Conservation (phyloP, 53 echinoderm and acorn worm species). For the Henricia sp. region DNA sequence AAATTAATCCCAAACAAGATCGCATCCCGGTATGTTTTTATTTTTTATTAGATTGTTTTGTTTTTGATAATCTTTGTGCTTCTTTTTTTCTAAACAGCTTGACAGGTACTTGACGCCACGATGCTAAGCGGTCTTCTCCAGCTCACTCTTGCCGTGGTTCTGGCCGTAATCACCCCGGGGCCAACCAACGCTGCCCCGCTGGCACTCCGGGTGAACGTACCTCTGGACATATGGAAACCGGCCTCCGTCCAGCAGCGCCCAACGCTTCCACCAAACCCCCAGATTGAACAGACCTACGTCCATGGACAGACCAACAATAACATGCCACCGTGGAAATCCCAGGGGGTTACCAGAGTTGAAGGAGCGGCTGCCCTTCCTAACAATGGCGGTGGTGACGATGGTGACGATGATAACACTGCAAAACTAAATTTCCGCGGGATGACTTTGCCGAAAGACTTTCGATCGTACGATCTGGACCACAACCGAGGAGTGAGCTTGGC, state of each 20-base stretch:
- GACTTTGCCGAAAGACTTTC: constrained; percentile 41
- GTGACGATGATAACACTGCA: neutral
- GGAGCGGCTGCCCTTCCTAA: neutral
- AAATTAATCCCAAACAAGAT: too few species aligned
- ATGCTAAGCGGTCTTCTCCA: constrained; percentile 1
- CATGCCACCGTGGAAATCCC: neutral
- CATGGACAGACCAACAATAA: neutral
- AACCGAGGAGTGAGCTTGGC: constrained; percentile 42
- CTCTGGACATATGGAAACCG: constrained; percentile 18
- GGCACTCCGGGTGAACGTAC: constrained; percentile 25
- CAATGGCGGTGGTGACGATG: neutral
- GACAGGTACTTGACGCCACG: too few species aligned
- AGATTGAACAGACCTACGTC: neutral
- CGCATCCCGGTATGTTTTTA: too few species aligned
- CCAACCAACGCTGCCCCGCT: constrained; percentile 33
- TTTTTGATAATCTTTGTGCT: too few species aligned
- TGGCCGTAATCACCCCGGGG: constrained; percentile 4
- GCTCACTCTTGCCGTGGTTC: constrained; percentile 18
- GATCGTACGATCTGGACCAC: constrained; percentile 50
- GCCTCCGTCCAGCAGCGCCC: neutral
- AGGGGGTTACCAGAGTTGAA: neutral
- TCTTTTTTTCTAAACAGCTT: too few species aligned
- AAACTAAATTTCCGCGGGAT: constrained; percentile 26
- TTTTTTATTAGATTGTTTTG: too few species aligned
- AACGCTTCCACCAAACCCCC: neutral